Percentiles rank a stretch among this genome's conserved stretches.
These are phyloP conservation scores for Malacoctenus gilli DNA, from an alignment of 2,797 vertebrate genomes.

Conservation along the genomic window DNA sequence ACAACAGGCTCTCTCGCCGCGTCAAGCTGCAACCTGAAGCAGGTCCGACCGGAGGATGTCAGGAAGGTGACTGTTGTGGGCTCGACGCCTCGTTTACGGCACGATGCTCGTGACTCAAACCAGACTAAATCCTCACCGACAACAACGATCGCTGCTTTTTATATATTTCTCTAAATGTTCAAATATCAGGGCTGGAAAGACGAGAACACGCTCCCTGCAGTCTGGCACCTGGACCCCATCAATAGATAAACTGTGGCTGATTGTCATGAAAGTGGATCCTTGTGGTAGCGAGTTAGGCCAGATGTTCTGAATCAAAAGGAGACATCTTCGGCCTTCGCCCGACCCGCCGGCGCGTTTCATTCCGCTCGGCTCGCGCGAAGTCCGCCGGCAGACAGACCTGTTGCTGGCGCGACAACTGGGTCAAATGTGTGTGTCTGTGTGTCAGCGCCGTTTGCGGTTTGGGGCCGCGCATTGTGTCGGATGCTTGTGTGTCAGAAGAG, in stretches of 20 bases:
- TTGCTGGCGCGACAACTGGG: constrained; percentile 59
- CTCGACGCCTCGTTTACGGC: background rate
- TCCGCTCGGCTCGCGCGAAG: constrained; percentile 16
- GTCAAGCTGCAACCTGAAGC: constrained; percentile 25
- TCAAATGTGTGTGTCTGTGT: constrained; percentile 50
- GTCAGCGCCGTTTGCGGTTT: constrained; percentile 40
- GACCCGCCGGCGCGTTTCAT: too few species aligned
- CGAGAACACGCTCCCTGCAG: too few species aligned
- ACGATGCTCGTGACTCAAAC: constrained; percentile 1
- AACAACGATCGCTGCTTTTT: too few species aligned
- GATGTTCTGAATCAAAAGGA: too few species aligned
- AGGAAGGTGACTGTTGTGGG: background rate
- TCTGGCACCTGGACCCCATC: too few species aligned
- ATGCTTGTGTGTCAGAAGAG: constrained; percentile 35
- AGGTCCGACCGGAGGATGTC: constrained; percentile 31
- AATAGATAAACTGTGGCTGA: too few species aligned
- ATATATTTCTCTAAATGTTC: too few species aligned
- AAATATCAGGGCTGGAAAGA: too few species aligned
- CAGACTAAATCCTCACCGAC: constrained; percentile 6
- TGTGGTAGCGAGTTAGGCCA: too few species aligned
- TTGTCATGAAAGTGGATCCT: too few species aligned
- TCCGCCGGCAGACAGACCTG: constrained; percentile 31
- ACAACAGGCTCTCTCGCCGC: background rate
- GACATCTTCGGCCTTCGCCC: too few species aligned
- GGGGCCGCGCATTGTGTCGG: constrained; percentile 20